Evolutionary conservation across 1,140 invertebrate species (phyloP).

Genomic region (Aphelenchoides besseyi): DNA sequence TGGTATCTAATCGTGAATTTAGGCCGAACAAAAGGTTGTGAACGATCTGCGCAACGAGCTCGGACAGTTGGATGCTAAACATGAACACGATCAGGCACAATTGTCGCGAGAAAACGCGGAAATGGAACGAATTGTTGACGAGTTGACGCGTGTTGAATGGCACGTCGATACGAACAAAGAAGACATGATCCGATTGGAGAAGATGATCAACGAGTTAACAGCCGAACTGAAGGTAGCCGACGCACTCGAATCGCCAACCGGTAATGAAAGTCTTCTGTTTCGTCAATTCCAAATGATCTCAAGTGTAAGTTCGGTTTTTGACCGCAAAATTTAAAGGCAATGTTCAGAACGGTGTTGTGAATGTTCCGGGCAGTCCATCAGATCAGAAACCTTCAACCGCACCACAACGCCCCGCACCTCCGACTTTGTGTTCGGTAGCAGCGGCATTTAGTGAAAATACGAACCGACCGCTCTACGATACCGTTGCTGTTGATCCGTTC

Average conservation of each 20-base stretch:
- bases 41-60: conserved; percentile 25
- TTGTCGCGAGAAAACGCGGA: conserved; percentile 24
- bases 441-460: too few species aligned
- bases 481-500: conserved; percentile 17
- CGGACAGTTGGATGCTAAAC: neutral
- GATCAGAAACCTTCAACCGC: neutral
- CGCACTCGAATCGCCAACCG: conserved; percentile 11
- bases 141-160: conserved; percentile 38
- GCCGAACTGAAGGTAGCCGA: conserved; percentile 25
- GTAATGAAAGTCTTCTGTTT: conserved; percentile 12
- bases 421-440: neutral
- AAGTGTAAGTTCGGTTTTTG: neutral
- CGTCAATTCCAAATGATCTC: conserved; percentile 11
- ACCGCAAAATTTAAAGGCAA: neutral
- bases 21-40: conserved; percentile 33
- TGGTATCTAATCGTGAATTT: conserved; percentile 8
- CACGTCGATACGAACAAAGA: conserved; percentile 40
- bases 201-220: conserved; percentile 26
- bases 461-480: conserved; percentile 13
- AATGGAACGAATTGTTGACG: conserved; percentile 44
- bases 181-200: conserved; percentile 20
- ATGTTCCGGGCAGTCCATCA: neutral
- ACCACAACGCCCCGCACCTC: neutral
- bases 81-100: neutral
- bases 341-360: conserved; percentile 10